Base-by-base conservation (phyloP, 2,888 invertebrate genomes). In the Achlya flavicornis region DNA sequence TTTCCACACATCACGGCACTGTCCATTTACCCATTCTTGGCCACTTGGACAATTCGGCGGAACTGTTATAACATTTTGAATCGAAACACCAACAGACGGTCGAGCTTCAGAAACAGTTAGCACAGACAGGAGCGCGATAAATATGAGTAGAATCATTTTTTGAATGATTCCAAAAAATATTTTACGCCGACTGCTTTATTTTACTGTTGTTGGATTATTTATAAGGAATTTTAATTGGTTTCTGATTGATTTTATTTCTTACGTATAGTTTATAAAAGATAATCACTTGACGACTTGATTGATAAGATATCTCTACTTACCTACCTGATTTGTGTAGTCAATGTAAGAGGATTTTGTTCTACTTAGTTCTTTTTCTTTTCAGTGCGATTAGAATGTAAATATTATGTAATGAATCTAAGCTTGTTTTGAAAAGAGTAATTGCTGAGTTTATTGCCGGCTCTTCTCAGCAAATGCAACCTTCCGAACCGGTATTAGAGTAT, bases 211-310 rank as follows among this genome's bases (percentile, higher is more conserved):
- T 68, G 69, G 69, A 68, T 73, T 68, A 63, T 53, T 72, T 65
- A 69, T 48, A 63, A 63, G 64, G 71, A 74, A 73, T 72, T 66
- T 74, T 81, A 77, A 80, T 78, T 78, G 75, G 65, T 73, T 78
- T 80, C 73, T 80, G 76, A 81, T 80, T 74, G 66, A 66, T 71
- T 77, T 82, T 76, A 80, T 80, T 74, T 70, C 57, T 35, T 60
- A 65, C 61, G 61, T 61, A 59, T 66, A 64, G 71, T 74, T 68
- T 75, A 73, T 63, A 64, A 65, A 62, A 64, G 73, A 72, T 79
- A 77, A 72, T 64, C 48, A 61, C 11, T 16, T n/a, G 32, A 35
- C 58, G 35, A n/a, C n/a, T n/a, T 3, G 53, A 53, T 35, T 58
- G 58, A 58, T 58, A 58, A 58, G 58, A 58, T 58, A n/a, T 32